These are phyloP conservation scores for Platysteira castanea DNA, from an alignment of 2,113 vertebrate genomes.

Conservation along the genomic window DNA sequence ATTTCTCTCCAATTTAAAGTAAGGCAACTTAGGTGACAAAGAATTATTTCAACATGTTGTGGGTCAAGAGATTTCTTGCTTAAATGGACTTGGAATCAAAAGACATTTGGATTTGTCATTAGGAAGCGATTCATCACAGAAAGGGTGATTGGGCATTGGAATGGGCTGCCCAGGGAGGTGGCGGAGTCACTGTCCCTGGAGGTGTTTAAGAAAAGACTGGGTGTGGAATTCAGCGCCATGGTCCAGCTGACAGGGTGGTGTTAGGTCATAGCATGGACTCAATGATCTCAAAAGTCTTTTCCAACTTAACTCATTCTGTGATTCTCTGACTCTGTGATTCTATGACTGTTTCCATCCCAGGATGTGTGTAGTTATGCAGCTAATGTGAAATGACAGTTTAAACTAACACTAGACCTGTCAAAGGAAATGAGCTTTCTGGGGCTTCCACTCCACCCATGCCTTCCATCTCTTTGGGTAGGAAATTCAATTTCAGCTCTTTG, in stretches of 20 bases:
- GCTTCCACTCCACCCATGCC: background rate
- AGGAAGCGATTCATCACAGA: background rate
- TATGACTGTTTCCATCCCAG: background rate
- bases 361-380: rapidly evolving
- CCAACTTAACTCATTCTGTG: background rate
- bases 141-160: background rate
- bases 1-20: background rate
- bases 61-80: background rate
- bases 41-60: background rate
- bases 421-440: background rate
- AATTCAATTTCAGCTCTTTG: background rate
- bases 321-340: background rate
- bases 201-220: background rate
- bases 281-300: background rate
- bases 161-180: background rate
- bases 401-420: background rate
- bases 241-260: background rate
- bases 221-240: too few species aligned
- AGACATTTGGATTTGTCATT: background rate
- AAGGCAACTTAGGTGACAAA: background rate
- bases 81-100: background rate
- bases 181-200: background rate
- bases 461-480: background rate
- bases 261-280: background rate
- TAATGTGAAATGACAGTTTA: background rate